These are phyloP conservation scores for Anarsia innoxiella DNA, from an alignment of 2,888 invertebrate species.

Conservation along the genomic window DNA sequence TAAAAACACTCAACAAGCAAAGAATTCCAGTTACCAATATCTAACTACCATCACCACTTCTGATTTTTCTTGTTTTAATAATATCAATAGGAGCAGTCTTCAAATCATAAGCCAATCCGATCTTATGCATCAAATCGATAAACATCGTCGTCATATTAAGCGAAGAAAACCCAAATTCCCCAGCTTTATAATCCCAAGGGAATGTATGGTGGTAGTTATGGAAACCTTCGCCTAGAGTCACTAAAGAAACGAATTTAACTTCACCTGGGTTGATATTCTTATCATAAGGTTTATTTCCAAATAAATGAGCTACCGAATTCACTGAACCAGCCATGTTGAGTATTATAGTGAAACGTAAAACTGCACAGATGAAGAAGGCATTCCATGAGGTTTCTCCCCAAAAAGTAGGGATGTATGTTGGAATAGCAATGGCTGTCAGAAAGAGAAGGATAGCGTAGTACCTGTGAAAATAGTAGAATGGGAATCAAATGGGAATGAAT, in stretches of 20 bases:
- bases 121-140: constrained; percentile 84
- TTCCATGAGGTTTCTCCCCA: constrained; percentile 84
- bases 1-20: too few species aligned
- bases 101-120: constrained; percentile 92
- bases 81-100: constrained; percentile 84
- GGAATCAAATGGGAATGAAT: too few species aligned
- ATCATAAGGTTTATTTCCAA: constrained; percentile 84
- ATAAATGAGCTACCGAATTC: constrained; percentile 90
- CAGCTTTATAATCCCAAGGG: constrained; percentile 91
- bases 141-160: constrained; percentile 84
- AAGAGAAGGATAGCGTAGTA: too few species aligned
- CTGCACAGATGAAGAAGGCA: constrained; percentile 79
- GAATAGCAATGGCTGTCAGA: too few species aligned
- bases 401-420: constrained; percentile 81
- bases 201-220: constrained; percentile 92
- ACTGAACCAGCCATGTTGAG: constrained; percentile 92
- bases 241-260: constrained; percentile 77
- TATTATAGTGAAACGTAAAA: constrained; percentile 85
- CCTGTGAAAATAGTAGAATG: too few species aligned
- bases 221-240: constrained; percentile 86
- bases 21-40: too few species aligned
- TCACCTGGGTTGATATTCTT: constrained; percentile 83
- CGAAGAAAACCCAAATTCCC: constrained; percentile 82
- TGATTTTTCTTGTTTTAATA: constrained; percentile 80
- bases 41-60: constrained; percentile 86